Base-by-base conservation (phyloP, 2,797 vertebrate species). In the Pempheris klunzingeri region DNA sequence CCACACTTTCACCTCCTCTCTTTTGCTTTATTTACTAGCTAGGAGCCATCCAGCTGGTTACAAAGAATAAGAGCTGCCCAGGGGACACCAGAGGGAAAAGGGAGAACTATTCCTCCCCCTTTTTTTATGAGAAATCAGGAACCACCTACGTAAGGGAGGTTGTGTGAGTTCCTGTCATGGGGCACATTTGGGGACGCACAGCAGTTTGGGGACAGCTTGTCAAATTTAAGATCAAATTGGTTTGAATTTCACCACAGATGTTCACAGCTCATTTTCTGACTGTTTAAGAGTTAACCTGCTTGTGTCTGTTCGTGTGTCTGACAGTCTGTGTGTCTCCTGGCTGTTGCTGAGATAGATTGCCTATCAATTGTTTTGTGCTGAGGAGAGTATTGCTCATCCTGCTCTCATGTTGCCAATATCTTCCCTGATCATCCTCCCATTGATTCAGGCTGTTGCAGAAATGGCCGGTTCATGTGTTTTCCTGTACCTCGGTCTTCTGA, bases 321-420 rank as follows among this genome's bases (percentile, higher is more conserved):
- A 54, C 13, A 32, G 67, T 76, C 64, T 76, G 64, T 70, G 66
- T 53, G 53, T 82, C 58, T 79, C 74, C 57, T 43, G 71, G 59
- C 76, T 71, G 28, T 30, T 58, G 80, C 74, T 17, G 20, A 90
- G 88, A 93, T 80, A 93, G 85, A 94, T 93, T 89, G 86, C 83
- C 78, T 74, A 91, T 92, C 91, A 88, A 76, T 86, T 90, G 87
- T 86, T 89, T 91, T 87, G 82, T 90, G 87, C 89, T 76, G 82
- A 87, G 90, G 77, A 83, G 83, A 89, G 74, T 81, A 82, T 84
- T 90, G 90, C 91, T 89, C 86, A 76, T 80, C 65, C 57, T 24
- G 65, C 71, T 83, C 79, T 87, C 81, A 77, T 88, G 87, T 89
- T 91, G 92, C 92, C 93, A 91, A 89, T 92, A 91, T 90, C 78